Conservation (phyloP, 2,888 invertebrate species). For the Spisula subtruncata region DNA sequence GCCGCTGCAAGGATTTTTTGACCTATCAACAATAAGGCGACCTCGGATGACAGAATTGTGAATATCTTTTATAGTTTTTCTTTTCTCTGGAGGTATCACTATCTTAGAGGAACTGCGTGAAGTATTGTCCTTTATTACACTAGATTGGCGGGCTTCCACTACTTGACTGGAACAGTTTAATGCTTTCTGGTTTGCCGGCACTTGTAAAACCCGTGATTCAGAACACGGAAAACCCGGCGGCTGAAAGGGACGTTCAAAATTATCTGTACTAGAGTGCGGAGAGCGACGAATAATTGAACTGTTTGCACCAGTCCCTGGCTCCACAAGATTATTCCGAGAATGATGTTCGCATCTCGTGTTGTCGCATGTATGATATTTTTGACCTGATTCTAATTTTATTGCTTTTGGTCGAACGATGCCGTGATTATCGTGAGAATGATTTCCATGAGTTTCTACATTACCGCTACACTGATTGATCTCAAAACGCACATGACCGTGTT, state of each 20-base stretch:
- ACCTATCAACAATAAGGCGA: slow-evolving; percentile 8
- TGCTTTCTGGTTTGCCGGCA: slow-evolving; percentile 55
- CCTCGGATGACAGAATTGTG: slow-evolving; percentile 68
- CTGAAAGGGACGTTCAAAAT: slow-evolving; percentile 29
- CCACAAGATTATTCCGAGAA: neutral
- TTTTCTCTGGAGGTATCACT: slow-evolving; percentile 30
- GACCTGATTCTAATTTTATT: slow-evolving; percentile 64
- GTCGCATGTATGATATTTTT: slow-evolving; percentile 56
- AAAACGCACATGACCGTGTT: slow-evolving; percentile 1
- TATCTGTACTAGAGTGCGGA: neutral
- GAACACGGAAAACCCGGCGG: slow-evolving; percentile 39
- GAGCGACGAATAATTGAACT: neutral
- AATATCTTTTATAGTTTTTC: slow-evolving; percentile 61
- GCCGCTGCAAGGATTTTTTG: slow-evolving; percentile 19
- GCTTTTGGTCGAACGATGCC: slow-evolving; percentile 66
- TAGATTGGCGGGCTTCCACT: slow-evolving; percentile 35
- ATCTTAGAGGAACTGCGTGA: slow-evolving; percentile 9
- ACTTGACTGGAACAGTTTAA: slow-evolving; percentile 9
- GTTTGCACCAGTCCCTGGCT: neutral
- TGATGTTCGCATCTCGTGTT: slow-evolving; percentile 33
- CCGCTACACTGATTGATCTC: neutral
- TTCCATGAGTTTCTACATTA: neutral
- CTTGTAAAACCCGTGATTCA: slow-evolving; percentile 59
- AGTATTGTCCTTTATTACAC: slow-evolving; percentile 37
- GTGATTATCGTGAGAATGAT: slow-evolving; percentile 39